Evolutionary conservation across 2,888 invertebrate species (phyloP), one percentile per base, ranked within the genome.

Genomic region (Clanis bilineata): DNA sequence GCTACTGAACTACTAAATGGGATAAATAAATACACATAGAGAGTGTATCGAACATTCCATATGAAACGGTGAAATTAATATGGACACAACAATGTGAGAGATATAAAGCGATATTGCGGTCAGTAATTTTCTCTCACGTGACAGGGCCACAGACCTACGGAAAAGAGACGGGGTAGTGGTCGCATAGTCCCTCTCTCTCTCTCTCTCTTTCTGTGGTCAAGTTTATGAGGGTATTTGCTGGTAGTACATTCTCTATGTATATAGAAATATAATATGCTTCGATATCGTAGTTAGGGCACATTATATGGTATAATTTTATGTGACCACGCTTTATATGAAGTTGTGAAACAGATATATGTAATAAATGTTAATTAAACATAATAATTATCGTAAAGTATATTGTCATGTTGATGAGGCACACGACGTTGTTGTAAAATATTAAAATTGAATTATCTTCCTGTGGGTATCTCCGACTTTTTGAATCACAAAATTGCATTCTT

Each of bases 261-360:
- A 64, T 41, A 15, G n/a, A n/a, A n/a, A 44, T 3, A 44, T 55
- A 43, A 59, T 32, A 56, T 66, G 64, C 65, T 65, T 68, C 47
- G 45, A 63, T 56, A 56, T 62, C 57, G 45, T 62, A 56, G 15
- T 56, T 65, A 67, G 62, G 44, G 58, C 61, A 58, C 62, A 61
- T 58, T 61, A 45, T 32, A 62, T 51, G 23, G 44, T 28, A 62
- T 51, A 32, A 55, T 28, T 56, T 43, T 36, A 64, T 67, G 61
- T 71, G 72, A 75, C 70, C 69, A 75, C 69, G 78, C 77, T 80
- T 76, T 76, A 68, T 63, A 64, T 67, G 56, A 76, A 72, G 72
- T 74, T 78, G 77, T 80, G 73, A 77, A 65, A 64, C 62, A 63
- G 59, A 67, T 45, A 57, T 44, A 32, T 59, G 41, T 59, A 54